Evolutionary conservation across 2,113 vertebrate genomes (phyloP).

Genomic region (Dasyprocta punctata): DNA sequence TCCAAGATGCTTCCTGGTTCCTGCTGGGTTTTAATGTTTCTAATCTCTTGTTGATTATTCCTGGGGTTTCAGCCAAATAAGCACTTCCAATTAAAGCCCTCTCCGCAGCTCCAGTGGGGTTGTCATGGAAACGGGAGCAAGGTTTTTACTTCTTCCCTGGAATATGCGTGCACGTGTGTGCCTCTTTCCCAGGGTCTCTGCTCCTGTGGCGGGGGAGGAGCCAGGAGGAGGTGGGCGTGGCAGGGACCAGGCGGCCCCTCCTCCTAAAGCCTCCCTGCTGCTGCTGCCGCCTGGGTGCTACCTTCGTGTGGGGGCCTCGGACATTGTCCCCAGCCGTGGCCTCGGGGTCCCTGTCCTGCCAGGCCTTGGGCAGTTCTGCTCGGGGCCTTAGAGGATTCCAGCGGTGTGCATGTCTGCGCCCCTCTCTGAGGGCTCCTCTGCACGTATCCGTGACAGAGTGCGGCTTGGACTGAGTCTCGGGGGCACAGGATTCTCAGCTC

Average conservation of each 20-base stretch:
- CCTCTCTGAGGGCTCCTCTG: background rate
- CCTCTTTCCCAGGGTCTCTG: background rate
- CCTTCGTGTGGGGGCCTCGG: accelerated
- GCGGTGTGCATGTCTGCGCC: background rate
- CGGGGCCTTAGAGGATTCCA: too few species aligned
- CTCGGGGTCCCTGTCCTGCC: background rate
- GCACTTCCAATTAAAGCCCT: constrained; percentile 86
- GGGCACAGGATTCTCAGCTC: background rate
- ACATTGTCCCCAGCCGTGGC: background rate
- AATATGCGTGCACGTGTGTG: background rate
- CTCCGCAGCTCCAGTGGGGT: constrained; percentile 65
- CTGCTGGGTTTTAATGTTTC: constrained; percentile 85
- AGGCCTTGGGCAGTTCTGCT: accelerated
- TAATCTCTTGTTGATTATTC: constrained; percentile 87
- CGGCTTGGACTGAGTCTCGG: background rate
- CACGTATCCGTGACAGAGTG: background rate
- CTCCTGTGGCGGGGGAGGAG: background rate
- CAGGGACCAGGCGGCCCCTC: accelerated
- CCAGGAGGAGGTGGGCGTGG: background rate
- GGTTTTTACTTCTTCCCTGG: constrained; percentile 53
- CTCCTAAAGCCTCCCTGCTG: accelerated
- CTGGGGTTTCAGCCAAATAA: constrained; percentile 85
- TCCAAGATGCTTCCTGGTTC: constrained; percentile 44
- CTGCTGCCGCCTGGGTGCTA: accelerated
- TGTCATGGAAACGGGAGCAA: constrained; percentile 80